phyloP scores from a whole-genome alignment of 2,888 invertebrate genomes.

The Dolichomitus sp. region DNA sequence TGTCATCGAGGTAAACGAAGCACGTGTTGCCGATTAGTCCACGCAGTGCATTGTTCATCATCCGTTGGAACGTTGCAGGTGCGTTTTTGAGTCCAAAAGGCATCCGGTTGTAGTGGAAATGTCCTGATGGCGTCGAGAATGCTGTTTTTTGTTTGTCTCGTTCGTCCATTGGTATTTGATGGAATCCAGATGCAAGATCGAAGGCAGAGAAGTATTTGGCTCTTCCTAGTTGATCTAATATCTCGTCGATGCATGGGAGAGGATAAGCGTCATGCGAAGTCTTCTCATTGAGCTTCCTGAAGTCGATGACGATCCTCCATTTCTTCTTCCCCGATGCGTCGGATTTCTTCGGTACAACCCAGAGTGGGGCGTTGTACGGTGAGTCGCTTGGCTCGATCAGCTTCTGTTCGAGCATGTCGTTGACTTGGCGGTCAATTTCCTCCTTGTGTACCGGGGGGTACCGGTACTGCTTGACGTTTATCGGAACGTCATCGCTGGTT shows the following conservation, averaged over 20 bases:
- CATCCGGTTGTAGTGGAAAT: conserved; percentile 29
- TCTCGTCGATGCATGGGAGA: conserved; percentile 7
- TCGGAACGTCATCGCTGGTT: not conserved
- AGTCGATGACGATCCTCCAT: conserved; percentile 58
- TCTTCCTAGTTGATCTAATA: conserved; percentile 10
- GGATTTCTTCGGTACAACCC: conserved; percentile 53
- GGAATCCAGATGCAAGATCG: conserved; percentile 9
- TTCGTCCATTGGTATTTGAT: conserved; percentile 13
- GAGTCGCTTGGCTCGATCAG: conserved; percentile 26
- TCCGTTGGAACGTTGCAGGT: conserved; percentile 18
- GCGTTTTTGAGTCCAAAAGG: conserved; percentile 14
- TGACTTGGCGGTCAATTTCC: not conserved
- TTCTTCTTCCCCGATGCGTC: conserved; percentile 39
- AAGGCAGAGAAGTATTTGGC: conserved; percentile 18
- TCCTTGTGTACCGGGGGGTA: conserved; percentile 18
- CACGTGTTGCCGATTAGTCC: conserved; percentile 18
- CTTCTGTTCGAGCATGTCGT: not conserved
- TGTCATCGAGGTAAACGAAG: conserved; percentile 30
- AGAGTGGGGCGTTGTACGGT: conserved; percentile 47
- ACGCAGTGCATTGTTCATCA: conserved; percentile 18
- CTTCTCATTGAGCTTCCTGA: conserved; percentile 22
- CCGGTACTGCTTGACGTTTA: conserved; percentile 12
- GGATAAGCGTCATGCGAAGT: conserved; percentile 18
- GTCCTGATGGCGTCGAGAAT: conserved; percentile 7
- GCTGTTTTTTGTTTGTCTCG: not conserved